Conservation (phyloP, 2,113 vertebrate species). For the Lathamus discolor region DNA sequence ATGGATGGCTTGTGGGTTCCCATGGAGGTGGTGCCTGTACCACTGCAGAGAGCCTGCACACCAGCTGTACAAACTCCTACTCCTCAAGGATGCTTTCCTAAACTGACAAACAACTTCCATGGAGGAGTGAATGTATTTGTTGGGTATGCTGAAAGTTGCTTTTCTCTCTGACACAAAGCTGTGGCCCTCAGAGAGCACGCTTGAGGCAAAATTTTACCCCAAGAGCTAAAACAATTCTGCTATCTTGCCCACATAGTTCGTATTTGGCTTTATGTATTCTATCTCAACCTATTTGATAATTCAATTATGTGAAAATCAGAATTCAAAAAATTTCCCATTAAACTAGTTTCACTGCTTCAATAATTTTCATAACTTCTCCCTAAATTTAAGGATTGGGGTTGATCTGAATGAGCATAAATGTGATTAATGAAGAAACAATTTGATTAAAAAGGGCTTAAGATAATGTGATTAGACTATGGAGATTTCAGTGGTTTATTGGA, state of each 20-base stretch:
- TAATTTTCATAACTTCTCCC: not conserved
- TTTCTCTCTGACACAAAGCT: not conserved
- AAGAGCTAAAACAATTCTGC: not conserved
- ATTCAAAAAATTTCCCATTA: not conserved
- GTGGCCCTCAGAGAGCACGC: fast-evolving
- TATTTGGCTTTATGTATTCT: not conserved
- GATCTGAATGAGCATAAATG: not conserved
- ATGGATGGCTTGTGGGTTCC: not conserved
- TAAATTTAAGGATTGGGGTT: not conserved
- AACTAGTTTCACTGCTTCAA: not conserved
- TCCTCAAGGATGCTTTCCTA: not conserved
- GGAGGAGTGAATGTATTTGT: not conserved
- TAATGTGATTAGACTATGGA: conserved; percentile 48
- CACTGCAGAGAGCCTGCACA: not conserved
- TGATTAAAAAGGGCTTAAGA: conserved; percentile 59
- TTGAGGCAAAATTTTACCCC: not conserved
- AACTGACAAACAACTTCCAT: not conserved
- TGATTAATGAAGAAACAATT: conserved; percentile 54
- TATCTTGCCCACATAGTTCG: not conserved
- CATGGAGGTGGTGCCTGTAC: not conserved
- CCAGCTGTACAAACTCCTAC: not conserved
- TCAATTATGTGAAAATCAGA: not conserved
- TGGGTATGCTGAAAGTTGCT: not conserved
- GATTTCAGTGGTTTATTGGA: conserved; percentile 56
- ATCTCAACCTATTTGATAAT: not conserved